Conservation (phyloP, 2,797 vertebrate species). For the Euthynnus affinis region DNA sequence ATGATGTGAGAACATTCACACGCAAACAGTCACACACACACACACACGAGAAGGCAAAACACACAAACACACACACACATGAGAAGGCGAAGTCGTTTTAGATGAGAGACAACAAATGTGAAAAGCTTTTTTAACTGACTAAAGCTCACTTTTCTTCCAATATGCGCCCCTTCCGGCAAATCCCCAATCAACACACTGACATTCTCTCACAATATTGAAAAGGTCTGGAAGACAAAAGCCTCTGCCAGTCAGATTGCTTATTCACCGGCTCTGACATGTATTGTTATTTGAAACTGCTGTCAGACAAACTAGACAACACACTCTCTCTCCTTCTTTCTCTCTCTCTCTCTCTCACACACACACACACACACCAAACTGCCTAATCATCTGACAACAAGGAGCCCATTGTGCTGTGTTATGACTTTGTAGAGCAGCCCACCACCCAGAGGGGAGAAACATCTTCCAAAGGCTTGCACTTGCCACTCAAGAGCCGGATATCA, state of each 20-base stretch:
- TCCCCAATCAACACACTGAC: constrained; percentile 75
- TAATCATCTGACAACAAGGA: constrained; percentile 84
- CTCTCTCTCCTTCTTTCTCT: constrained; percentile 13
- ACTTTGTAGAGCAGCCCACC: constrained; percentile 76
- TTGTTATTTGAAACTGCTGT: constrained; percentile 81
- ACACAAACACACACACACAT: constrained; percentile 4
- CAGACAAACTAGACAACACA: constrained; percentile 75
- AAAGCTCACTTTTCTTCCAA: constrained; percentile 60
- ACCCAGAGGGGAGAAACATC: constrained; percentile 72
- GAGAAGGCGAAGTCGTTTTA: constrained; percentile 41
- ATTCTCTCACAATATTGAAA: constrained; percentile 77
- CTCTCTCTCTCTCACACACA: constrained; percentile 16
- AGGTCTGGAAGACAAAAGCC: constrained; percentile 78
- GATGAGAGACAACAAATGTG: constrained; percentile 45
- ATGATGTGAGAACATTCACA: constrained; percentile 16
- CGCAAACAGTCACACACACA: not conserved
- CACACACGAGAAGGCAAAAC: too few species aligned
- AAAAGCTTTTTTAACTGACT: constrained; percentile 40
- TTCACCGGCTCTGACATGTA: constrained; percentile 77
- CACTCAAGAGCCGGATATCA: constrained; percentile 72
- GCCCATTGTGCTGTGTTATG: constrained; percentile 80
- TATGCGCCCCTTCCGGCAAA: constrained; percentile 65
- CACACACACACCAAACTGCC: constrained; percentile 51
- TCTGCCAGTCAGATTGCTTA: constrained; percentile 74
- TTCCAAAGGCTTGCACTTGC: constrained; percentile 75